Evolutionary conservation across 1,140 invertebrate genomes (phyloP), one percentile per base, ranked within the genome.

Genomic region (Pogonus chalceus): DNA sequence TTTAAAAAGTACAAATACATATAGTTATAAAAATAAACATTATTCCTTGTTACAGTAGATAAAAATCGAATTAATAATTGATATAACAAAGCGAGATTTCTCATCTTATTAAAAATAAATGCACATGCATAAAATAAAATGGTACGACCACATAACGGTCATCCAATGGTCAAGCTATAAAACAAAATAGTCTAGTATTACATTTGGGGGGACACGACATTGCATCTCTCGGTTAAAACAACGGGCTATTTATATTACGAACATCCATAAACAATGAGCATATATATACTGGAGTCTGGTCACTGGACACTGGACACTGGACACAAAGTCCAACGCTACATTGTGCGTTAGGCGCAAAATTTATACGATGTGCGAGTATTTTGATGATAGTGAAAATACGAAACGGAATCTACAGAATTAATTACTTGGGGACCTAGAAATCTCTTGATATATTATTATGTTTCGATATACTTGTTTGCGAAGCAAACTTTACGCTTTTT

Each of bases 231-330:
- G 37, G 37, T 43, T 43, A 43, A 43, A 43, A 43, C 37, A 43
- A 43, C 37, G 37, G 37, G 37, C 37, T 43, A 43, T 43, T 43
- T 43, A 43, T 43, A 43, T 43, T 43, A 43, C 18, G 18, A 7
- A 43, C 37, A 43, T 43, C 37, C 37, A 43, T 43, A 43, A 43
- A 43, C 37, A 43, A 43, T 43, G 37, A 43, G 37, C 37, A 12
- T n/a, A n/a, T n/a, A n/a, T n/a, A n/a, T n/a, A n/a, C n/a, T n/a
- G n/a, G 37, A 12, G 18, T 18, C 14, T 14, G 7, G 26, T 31
- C 26, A 7, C 7, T 14, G 26, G 37, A 7, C 18, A 43, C 18
- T 43, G 9, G 37, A 43, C 37, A 43, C 3, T 4, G 37, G 37
- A 12, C 37, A n/a, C n/a, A n/a, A n/a, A n/a, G n/a, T n/a, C n/a